These are phyloP conservation scores for Bufo bufo DNA, from an alignment of 2,113 vertebrate species.

Conservation along the genomic window DNA sequence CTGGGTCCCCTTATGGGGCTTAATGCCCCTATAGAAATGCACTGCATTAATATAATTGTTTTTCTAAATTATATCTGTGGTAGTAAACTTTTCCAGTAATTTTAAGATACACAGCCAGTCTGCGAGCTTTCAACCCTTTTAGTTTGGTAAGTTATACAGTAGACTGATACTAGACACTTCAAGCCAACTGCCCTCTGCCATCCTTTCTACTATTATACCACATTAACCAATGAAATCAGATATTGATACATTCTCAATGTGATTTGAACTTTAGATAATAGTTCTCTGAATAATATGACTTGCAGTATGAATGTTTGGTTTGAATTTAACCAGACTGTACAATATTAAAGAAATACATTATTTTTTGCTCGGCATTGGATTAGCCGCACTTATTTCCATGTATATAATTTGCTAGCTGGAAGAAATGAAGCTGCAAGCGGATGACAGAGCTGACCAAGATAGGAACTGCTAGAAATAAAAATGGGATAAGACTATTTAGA, in stretches of 20 bases:
- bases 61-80: neutral
- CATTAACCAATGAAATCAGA: neutral
- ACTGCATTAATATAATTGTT: neutral
- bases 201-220: neutral
- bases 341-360: neutral
- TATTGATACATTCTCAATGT: conserved; percentile 1
- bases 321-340: neutral
- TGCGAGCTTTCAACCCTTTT: neutral
- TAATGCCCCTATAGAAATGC: neutral
- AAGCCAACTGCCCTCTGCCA: neutral
- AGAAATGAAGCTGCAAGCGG: neutral
- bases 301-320: neutral
- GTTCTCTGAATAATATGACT: neutral
- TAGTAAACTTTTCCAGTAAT: neutral
- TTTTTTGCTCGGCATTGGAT: neutral
- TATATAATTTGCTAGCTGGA: neutral
- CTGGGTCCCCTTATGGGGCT: too few relatives aligned
- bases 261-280: neutral
- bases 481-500: neutral
- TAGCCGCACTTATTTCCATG: neutral
- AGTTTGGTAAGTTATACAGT: neutral
- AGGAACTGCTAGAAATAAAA: neutral
- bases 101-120: neutral
- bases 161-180: neutral
- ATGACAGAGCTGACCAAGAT: neutral